A percentile compares a stretch with the other conserved stretches of the same genome.
Conservation (phyloP, 2,113 vertebrate genomes). For the Proterorhinus semilunaris region DNA sequence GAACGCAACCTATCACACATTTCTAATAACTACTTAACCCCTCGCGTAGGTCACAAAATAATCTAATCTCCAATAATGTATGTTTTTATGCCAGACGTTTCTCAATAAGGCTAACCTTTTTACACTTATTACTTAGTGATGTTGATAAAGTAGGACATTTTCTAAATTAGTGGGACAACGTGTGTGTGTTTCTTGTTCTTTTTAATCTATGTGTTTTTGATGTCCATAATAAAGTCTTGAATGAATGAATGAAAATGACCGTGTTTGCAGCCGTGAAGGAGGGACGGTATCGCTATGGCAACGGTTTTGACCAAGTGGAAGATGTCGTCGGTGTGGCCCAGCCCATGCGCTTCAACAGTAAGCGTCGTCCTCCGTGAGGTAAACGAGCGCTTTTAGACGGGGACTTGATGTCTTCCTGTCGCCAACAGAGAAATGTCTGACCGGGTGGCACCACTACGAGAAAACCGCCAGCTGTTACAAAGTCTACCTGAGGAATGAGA, state of each 20-base stretch:
- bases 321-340: slow-evolving; percentile 86
- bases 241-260: neutral
- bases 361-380: slow-evolving; percentile 45
- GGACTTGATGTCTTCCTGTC: neutral
- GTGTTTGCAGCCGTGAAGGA: slow-evolving; percentile 80
- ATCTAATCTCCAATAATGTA: no score
- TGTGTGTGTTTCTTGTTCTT: no score
- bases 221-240: neutral
- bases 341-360: slow-evolving; percentile 95
- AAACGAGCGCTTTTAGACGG: neutral
- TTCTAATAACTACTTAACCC: no score
- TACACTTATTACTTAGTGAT: no score
- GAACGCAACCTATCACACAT: no score
- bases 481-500: slow-evolving; percentile 91
- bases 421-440: slow-evolving; percentile 91
- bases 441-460: slow-evolving; percentile 97
- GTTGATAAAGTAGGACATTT: no score
- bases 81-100: no score
- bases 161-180: no score
- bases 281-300: slow-evolving; percentile 83
- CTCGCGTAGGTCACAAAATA: no score
- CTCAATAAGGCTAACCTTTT: no score
- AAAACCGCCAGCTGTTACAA: slow-evolving; percentile 97
- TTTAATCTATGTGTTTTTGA: no score
- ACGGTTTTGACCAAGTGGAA: slow-evolving; percentile 76